phyloP scores from a whole-genome alignment of 1,140 invertebrate species.

The Philotrypesis tridentata region DNA sequence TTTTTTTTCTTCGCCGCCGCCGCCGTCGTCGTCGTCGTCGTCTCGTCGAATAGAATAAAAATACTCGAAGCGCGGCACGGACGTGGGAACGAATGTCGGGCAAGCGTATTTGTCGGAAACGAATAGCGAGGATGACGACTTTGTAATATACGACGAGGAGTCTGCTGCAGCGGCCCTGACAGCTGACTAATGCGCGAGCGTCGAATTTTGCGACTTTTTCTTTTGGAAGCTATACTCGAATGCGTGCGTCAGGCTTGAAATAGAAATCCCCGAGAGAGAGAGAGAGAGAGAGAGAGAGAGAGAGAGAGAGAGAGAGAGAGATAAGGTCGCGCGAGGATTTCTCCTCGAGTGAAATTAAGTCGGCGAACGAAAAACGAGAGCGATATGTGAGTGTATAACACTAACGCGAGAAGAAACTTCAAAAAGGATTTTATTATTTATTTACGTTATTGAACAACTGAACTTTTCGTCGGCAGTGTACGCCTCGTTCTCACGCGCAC shows the following conservation, averaged over 20 bases:
- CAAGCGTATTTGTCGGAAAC: background rate
- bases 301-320: too few relatives aligned
- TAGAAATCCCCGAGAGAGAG: background rate
- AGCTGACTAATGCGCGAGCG: background rate
- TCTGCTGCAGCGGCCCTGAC: too few relatives aligned
- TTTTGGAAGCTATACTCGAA: background rate
- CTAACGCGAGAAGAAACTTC: background rate
- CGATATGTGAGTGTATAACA: too few relatives aligned
- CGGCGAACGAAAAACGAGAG: background rate
- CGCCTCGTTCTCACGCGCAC: too few relatives aligned
- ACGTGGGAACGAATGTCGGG: too few relatives aligned
- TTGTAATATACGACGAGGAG: background rate
- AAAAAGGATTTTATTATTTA: background rate
- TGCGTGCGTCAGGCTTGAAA: background rate
- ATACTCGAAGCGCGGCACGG: too few relatives aligned
- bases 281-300: too few relatives aligned
- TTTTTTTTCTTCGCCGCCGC: too few relatives aligned
- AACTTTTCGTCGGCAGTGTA: too few relatives aligned
- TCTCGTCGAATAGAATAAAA: background rate
- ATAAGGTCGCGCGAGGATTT: background rate
- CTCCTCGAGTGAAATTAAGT: background rate
- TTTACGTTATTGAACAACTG: too few relatives aligned
- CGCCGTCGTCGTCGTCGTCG: too few relatives aligned
- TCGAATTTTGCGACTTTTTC: background rate
- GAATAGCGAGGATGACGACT: background rate